Base-by-base conservation (phyloP, 2,797 vertebrate genomes). In the Bucorvus abyssinicus region DNA sequence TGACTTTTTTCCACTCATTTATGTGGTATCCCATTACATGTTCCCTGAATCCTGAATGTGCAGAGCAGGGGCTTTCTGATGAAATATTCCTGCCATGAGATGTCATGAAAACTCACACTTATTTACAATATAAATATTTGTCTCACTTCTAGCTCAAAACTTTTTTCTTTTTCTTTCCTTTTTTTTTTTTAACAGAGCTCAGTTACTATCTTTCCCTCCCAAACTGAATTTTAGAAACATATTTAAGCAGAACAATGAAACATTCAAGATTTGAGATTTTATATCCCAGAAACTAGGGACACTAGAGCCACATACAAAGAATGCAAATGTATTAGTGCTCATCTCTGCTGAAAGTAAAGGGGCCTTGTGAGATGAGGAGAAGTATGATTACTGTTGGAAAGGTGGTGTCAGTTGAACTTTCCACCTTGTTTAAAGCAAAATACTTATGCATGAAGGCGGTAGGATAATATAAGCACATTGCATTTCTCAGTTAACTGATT, bases 1-100 rank as follows among this genome's bases (percentile, higher is more conserved):
- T 91, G 18, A 83, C 23, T 81, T 91, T 96, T 96, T 90, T 7
- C 84, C 79, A 16, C 36, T 91, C 50, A 52, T 89, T 91, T 90
- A 34, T 64, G 16, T 70, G 38, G 24, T 67, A 84, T 67, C 27
- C 38, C 20, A 22, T 74, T 93, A 73, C 36, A 47, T 24, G 63
- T 59, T 91, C 65, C 71, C 64, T 73, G 22, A 67, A 87, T 73
- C 71, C 64, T 73, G 22, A 67, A 87, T 73, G 47, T 76, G 59
- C 59, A 52, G 27, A 92, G n/a, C 36, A 65, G 45, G 52, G 32
- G 19, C 52, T 75, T 89, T 92, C 71, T 65, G 52, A 40, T 69
- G 78, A 87, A 89, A 81, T 68, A 78, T 65, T 16, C 45, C 52
- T 92, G 49, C 49, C 45, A 8, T 65, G 34, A 79, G 22, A 68